Percentiles rank a stretch among this genome's conserved stretches.
These are phyloP conservation scores for Pelvicachromis taeniatus DNA, from an alignment of 2,113 vertebrate genomes.

Conservation along the genomic window DNA sequence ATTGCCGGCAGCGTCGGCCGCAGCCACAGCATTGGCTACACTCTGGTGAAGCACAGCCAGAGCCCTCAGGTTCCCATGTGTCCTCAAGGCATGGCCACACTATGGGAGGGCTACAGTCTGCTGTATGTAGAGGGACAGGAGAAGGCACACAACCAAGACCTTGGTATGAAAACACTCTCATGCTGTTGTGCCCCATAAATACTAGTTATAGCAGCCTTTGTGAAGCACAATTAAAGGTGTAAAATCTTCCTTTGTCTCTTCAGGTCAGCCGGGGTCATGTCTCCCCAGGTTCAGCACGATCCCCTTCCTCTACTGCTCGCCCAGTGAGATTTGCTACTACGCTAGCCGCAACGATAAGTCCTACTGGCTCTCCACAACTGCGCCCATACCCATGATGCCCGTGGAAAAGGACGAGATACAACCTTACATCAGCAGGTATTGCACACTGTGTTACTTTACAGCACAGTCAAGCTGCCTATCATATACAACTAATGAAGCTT, in stretches of 20 bases:
- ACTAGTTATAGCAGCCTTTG: not conserved
- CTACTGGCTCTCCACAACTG: slow-evolving; percentile 95
- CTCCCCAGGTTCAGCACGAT: slow-evolving; percentile 93
- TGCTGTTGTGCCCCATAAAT: not conserved
- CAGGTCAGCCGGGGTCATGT: slow-evolving; percentile 93
- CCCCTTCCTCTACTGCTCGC: slow-evolving; percentile 95
- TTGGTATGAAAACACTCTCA: slow-evolving; percentile 69
- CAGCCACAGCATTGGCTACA: slow-evolving; percentile 76
- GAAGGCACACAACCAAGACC: slow-evolving; percentile 94
- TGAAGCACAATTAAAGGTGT: not conserved
- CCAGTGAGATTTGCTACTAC: slow-evolving; percentile 88
- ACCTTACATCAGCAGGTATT: slow-evolving; percentile 85
- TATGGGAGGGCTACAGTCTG: slow-evolving; percentile 95
- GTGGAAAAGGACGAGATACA: slow-evolving; percentile 80
- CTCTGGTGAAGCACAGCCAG: slow-evolving; percentile 93
- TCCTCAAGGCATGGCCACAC: slow-evolving; percentile 83
- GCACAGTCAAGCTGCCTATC: not conserved
- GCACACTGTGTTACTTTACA: not conserved
- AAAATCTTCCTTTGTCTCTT: not conserved
- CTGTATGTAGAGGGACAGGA: slow-evolving; percentile 95
- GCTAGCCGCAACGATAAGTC: slow-evolving; percentile 95
- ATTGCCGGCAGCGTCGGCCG: slow-evolving; percentile 75
- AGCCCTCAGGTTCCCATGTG: slow-evolving; percentile 83
- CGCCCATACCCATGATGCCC: slow-evolving; percentile 95
- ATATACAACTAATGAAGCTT: not conserved